phyloP scores from a whole-genome alignment of 2,888 invertebrate species.

The Acrocyrtus sp. region DNA sequence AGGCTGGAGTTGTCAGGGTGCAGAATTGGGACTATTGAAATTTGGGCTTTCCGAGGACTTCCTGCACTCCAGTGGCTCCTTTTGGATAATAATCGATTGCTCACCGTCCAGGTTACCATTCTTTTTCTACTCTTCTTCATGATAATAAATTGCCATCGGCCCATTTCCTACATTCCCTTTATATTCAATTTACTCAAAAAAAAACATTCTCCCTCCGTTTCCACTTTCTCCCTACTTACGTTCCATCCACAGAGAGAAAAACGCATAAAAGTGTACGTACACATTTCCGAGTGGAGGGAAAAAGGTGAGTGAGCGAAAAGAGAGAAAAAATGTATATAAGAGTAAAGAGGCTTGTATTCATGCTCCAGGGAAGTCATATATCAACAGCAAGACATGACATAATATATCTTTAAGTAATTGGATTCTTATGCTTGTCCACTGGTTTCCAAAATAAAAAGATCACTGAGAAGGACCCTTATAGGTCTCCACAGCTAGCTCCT shows the following conservation, averaged over 20 bases:
- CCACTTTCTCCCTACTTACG: neutral
- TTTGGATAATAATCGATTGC: conserved; percentile 79
- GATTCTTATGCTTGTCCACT: conserved; percentile 35
- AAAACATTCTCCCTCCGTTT: conserved; percentile 8
- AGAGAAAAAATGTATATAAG: neutral
- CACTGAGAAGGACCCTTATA: too few species aligned
- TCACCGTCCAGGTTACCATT: conserved; percentile 66
- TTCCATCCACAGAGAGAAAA: too few species aligned
- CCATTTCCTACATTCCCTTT: conserved; percentile 1
- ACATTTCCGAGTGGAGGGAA: conserved; percentile 8
- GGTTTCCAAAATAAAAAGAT: too few species aligned
- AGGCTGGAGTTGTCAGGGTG: conserved; percentile 80
- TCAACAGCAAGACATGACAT: conserved; percentile 29
- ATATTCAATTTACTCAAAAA: conserved; percentile 10
- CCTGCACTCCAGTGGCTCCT: conserved; percentile 82
- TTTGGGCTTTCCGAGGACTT: conserved; percentile 78
- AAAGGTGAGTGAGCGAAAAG: neutral
- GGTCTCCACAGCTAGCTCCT: too few species aligned
- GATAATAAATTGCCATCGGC: neutral
- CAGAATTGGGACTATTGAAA: conserved; percentile 75
- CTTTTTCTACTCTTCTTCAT: neutral
- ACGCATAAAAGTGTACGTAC: too few species aligned
- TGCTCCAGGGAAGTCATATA: conserved; percentile 42
- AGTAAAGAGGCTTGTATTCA: conserved; percentile 43
- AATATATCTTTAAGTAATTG: conserved; percentile 49